Evolutionary conservation across 2,113 vertebrate genomes (phyloP).

Genomic region (Poeciliopsis occidentalis): DNA sequence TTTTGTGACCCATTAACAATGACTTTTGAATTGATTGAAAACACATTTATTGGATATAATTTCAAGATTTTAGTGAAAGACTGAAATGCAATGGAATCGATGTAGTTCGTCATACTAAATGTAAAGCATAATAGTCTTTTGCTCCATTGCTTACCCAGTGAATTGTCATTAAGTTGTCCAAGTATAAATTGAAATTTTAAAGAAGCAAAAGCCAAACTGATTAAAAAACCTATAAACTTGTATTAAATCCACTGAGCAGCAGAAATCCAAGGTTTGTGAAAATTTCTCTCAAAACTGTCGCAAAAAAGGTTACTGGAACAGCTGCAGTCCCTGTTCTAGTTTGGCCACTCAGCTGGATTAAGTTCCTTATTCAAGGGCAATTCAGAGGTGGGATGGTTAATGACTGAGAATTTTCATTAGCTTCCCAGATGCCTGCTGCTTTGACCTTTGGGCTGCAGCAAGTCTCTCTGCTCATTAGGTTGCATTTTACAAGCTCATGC

Average conservation of each 20-base stretch:
- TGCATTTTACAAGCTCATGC: constrained; percentile 18
- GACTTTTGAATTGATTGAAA: neutral
- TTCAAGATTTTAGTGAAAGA: neutral
- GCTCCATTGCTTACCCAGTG: no score
- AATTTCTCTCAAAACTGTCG: neutral
- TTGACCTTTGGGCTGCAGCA: constrained; percentile 24
- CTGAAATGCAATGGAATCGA: neutral
- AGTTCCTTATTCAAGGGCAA: constrained; percentile 35
- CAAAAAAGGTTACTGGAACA: neutral
- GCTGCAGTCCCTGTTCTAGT: constrained; percentile 2
- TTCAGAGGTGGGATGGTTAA: constrained; percentile 16
- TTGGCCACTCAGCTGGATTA: constrained; percentile 20
- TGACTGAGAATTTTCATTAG: constrained; percentile 35
- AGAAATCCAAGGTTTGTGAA: neutral
- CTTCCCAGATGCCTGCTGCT: constrained; percentile 26
- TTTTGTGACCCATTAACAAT: neutral
- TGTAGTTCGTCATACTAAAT: neutral
- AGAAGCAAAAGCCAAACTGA: no score
- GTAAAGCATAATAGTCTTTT: neutral
- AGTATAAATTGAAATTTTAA: no score
- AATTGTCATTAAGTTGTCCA: no score
- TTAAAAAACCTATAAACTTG: neutral
- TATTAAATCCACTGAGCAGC: neutral
- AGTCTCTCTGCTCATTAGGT: constrained; percentile 39
- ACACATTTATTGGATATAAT: no score